Base-by-base conservation (phyloP, 2,888 invertebrate genomes). In the Operophtera brumata region DNA sequence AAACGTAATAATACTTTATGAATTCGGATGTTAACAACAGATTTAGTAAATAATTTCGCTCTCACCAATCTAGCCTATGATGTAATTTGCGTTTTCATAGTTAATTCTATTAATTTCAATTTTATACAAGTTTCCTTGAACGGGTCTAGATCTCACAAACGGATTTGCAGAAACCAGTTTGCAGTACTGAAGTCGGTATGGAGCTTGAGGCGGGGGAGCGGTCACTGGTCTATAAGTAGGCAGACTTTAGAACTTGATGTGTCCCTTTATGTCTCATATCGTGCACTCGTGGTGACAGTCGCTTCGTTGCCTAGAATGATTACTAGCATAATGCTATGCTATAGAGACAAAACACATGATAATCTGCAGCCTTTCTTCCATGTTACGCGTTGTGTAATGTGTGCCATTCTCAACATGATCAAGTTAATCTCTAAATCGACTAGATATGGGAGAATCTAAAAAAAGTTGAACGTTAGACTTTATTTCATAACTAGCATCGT, bases 131-230 rank as follows among this genome's bases (percentile, higher is more conserved):
- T 71, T 72, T 72, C 59, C 61, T 66, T 61, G 65, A 65, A 66
- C 61, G 59, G 34, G 68, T 69, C 65, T 66, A 69, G 72, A 71
- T 73, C 71, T 73, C 73, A 76, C 70, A 64, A 63, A 65, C 60
- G 60, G 61, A 59, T 63, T 57, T 61, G 64, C 59, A 55, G 54
- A 62, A 74, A 78, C 77, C 64, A 51, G 79, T 75, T 75, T 65
- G 57, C 61, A 56, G 46, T 59, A 59, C 57, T 59, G 57, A 53
- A 55, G 55, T 53, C 32, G 48, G 47, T 54, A 57, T 62, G 50
- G 43, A 54, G 58, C 46, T 49, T 40, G 49, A 61, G 58, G 55
- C 48, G 55, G 59, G 59, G 61, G 56, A 59, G 53, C 50, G 47
- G 51, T 49, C 41, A 35, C 53, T 59, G 45, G 42, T 61, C 56